Percentiles rank a stretch among this genome's conserved stretches.
phyloP scores from a whole-genome alignment of 2,888 invertebrate genomes.

The Megamerina dolium region DNA sequence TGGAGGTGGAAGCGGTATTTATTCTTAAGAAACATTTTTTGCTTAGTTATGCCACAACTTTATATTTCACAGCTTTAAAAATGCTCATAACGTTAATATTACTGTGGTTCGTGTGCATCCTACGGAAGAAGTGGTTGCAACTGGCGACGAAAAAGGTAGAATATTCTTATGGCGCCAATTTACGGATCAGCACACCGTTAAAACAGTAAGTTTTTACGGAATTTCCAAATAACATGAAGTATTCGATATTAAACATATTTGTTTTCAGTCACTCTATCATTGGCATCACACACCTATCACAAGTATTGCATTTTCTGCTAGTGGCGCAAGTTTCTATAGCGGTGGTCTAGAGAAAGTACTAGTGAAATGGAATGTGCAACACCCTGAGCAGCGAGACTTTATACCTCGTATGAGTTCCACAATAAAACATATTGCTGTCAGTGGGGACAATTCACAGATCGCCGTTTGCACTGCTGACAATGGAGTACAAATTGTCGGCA shows the following conservation, averaged over 20 bases:
- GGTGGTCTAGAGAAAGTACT: constrained; percentile 74
- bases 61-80: constrained; percentile 30
- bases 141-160: constrained; percentile 62
- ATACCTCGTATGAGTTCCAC: constrained; percentile 66
- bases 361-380: constrained; percentile 65
- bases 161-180: constrained; percentile 60
- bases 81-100: constrained; percentile 34
- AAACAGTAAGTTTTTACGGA: constrained; percentile 18
- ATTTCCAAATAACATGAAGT: background rate
- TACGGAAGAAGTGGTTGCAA: constrained; percentile 58
- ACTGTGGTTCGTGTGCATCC: constrained; percentile 67
- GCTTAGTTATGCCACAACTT: too few species aligned
- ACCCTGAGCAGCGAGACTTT: constrained; percentile 52
- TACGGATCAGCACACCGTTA: constrained; percentile 19
- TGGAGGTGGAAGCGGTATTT: constrained; percentile 33
- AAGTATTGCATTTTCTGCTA: constrained; percentile 59
- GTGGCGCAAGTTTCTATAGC: constrained; percentile 64
- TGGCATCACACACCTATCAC: constrained; percentile 72
- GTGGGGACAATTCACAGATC: constrained; percentile 58
- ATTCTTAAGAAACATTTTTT: background rate
- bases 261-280: constrained; percentile 55
- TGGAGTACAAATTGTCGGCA: constrained; percentile 56
- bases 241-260: background rate
- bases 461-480: constrained; percentile 67
- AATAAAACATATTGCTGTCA: constrained; percentile 58